Conservation (phyloP, 1,140 invertebrate species). For the Steinernema feltiae region DNA sequence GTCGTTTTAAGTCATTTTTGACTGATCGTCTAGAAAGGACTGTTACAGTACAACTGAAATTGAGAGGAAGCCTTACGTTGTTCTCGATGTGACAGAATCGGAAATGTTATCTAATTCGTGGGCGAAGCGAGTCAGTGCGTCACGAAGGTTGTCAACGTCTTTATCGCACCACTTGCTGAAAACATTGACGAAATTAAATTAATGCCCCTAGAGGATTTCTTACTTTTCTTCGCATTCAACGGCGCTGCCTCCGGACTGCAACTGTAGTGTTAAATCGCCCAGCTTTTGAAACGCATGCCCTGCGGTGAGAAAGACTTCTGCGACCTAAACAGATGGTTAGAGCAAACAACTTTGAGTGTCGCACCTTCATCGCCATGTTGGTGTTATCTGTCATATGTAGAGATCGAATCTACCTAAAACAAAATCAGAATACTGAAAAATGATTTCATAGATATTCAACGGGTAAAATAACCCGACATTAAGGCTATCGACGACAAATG, state of each 20-base stretch:
- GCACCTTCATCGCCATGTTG: slow-evolving; percentile 10
- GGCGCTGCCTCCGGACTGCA: slow-evolving; percentile 26
- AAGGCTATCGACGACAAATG: background rate
- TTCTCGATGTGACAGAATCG: slow-evolving; percentile 35
- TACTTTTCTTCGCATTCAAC: slow-evolving; percentile 17
- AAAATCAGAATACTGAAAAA: background rate
- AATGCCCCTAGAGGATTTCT: no score
- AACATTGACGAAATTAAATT: background rate
- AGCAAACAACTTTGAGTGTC: background rate
- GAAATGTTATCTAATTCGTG: slow-evolving; percentile 44
- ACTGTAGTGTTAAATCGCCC: slow-evolving; percentile 44
- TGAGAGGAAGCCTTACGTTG: slow-evolving; percentile 33
- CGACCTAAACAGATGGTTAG: slow-evolving; percentile 36
- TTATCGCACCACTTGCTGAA: slow-evolving; percentile 41
- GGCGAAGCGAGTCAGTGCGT: slow-evolving; percentile 44
- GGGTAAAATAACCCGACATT: slow-evolving; percentile 13
- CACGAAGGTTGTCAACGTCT: slow-evolving; percentile 43
- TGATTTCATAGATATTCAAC: background rate
- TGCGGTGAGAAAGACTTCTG: slow-evolving; percentile 49
- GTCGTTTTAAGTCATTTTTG: background rate
- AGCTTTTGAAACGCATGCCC: slow-evolving; percentile 49
- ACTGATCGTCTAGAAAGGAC: background rate
- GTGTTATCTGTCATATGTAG: background rate
- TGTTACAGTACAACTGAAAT: background rate
- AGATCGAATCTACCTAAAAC: background rate